These are phyloP conservation scores for Opisthocomus hoazin DNA, from an alignment of 2,113 vertebrate genomes.

Conservation along the genomic window DNA sequence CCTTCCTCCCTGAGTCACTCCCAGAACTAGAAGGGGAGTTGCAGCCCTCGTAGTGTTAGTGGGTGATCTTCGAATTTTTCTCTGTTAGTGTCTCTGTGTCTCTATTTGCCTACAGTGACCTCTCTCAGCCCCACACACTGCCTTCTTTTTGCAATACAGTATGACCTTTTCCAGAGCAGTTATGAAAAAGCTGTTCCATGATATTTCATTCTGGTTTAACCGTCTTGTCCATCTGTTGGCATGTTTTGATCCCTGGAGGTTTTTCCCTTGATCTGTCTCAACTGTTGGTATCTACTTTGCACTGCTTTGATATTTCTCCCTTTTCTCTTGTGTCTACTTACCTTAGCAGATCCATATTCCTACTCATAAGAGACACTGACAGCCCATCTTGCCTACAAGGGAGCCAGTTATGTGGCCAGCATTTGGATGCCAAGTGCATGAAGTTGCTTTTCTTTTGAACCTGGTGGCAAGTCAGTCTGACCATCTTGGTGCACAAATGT, in stretches of 20 bases:
- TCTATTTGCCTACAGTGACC: constrained; percentile 1
- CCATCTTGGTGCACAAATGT: background rate
- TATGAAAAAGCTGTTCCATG: background rate
- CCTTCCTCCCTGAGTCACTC: background rate
- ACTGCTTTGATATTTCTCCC: constrained; percentile 14
- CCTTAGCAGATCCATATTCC: background rate
- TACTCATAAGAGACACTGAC: background rate
- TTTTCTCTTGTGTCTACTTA: background rate
- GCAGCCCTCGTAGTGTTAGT: background rate
- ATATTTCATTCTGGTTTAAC: constrained; percentile 19
- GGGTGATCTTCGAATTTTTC: background rate
- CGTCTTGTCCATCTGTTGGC: background rate
- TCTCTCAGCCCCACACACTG: background rate
- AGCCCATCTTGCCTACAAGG: background rate
- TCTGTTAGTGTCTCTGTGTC: background rate
- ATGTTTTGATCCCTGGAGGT: constrained; percentile 33
- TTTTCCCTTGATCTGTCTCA: constrained; percentile 1
- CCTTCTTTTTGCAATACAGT: background rate
- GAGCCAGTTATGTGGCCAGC: background rate
- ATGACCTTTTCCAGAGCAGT: constrained; percentile 32
- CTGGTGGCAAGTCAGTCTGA: background rate
- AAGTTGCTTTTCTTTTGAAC: background rate
- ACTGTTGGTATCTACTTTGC: background rate
- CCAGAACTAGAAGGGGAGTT: background rate
- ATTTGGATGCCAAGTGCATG: background rate